Conservation (phyloP, 2,797 vertebrate genomes). For the Danio jaintianensis region DNA sequence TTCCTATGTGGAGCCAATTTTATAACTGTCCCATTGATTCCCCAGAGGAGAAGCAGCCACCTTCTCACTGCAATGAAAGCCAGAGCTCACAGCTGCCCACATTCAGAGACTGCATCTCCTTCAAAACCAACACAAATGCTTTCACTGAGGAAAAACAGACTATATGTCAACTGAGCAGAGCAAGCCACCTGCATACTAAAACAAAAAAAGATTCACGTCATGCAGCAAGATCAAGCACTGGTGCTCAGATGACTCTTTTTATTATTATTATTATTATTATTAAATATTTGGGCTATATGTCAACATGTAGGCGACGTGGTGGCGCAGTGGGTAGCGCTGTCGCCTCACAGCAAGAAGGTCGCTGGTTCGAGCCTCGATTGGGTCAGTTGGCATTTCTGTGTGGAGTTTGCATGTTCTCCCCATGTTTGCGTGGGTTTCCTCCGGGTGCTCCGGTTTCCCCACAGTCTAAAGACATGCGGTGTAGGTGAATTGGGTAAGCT, state of each 20-base stretch:
- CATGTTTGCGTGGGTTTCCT: no score
- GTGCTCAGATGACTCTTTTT: neutral
- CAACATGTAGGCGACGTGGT: no score
- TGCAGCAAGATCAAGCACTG: neutral
- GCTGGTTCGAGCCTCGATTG: no score
- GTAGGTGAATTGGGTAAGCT: no score
- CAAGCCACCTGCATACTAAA: constrained; percentile 54
- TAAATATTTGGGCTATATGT: neutral
- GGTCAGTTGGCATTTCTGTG: no score
- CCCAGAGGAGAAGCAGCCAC: constrained; percentile 23
- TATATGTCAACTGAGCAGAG: constrained; percentile 30
- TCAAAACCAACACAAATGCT: constrained; percentile 41
- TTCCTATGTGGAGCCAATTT: constrained; percentile 19
- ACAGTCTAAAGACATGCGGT: no score
- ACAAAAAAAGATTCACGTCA: constrained; percentile 1
- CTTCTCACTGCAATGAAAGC: constrained; percentile 28
- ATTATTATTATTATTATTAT: neutral
- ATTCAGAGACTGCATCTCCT: constrained; percentile 23
- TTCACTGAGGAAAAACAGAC: constrained; percentile 41
- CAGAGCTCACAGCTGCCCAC: constrained; percentile 36
- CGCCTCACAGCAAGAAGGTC: no score
- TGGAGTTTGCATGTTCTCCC: no score
- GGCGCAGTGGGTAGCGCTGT: no score
- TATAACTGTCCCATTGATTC: constrained; percentile 39
- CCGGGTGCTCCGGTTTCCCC: no score